Conservation (phyloP, 2,888 invertebrate species). For the Dorcus hopei region DNA sequence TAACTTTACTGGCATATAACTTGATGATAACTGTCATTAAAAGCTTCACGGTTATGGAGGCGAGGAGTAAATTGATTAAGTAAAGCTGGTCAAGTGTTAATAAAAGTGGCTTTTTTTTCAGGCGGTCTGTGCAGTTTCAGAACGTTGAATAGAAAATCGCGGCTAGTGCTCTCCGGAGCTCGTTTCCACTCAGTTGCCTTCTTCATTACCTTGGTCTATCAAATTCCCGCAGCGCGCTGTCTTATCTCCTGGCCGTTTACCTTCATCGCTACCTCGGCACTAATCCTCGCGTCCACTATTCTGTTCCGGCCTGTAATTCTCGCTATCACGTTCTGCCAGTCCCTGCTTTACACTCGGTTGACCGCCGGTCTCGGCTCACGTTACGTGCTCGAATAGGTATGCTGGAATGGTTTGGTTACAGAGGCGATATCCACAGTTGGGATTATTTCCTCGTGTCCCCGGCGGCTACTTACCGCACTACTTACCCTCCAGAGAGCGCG, state of each 20-base stretch:
- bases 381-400: conserved; percentile 40
- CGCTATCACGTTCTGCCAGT: conserved; percentile 48
- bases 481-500: conserved; percentile 21
- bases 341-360: conserved; percentile 43
- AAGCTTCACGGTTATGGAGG: conserved; percentile 37
- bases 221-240: conserved; percentile 37
- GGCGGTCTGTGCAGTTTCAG: background rate
- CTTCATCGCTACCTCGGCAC: conserved; percentile 36
- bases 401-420: conserved; percentile 30
- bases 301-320: conserved; percentile 49
- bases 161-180: background rate
- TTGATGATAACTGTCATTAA: conserved; percentile 44
- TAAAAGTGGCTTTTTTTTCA: conserved; percentile 25
- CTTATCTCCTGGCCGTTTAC: conserved; percentile 42
- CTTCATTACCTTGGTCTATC: conserved; percentile 45
- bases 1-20: conserved; percentile 42
- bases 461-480: conserved; percentile 21
- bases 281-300: conserved; percentile 47
- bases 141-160: background rate
- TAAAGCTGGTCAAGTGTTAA: conserved; percentile 39
- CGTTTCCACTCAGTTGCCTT: conserved; percentile 20
- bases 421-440: conserved; percentile 17
- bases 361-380: conserved; percentile 35
- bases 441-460: conserved; percentile 12
- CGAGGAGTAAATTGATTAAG: conserved; percentile 42